Evolutionary conservation across 2,888 invertebrate genomes (phyloP).

Genomic region (Teinopalpus imperialis): DNA sequence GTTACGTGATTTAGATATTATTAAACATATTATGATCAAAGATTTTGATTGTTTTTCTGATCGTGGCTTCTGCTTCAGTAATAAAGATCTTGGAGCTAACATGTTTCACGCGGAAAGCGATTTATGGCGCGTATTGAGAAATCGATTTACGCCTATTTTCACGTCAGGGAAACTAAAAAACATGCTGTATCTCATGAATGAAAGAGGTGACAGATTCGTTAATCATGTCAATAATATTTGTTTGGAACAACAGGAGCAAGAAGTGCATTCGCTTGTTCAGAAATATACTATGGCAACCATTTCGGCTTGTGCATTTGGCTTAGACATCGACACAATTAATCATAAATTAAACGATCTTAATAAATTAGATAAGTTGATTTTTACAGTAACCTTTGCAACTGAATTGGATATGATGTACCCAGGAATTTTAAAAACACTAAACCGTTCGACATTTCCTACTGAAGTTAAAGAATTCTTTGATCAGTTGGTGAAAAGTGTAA

Average conservation of each 20-base stretch:
- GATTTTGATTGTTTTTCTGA: no score
- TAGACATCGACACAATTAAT: slow-evolving; percentile 37
- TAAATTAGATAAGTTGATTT: slow-evolving; percentile 12
- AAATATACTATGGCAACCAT: slow-evolving; percentile 46
- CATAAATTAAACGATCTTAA: slow-evolving; percentile 9
- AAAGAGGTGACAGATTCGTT: no score
- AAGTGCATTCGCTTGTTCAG: slow-evolving; percentile 40
- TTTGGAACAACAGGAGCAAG: slow-evolving; percentile 33
- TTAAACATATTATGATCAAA: no score
- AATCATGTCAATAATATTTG: no score
- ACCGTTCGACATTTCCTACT: slow-evolving; percentile 39
- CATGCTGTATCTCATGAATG: no score
- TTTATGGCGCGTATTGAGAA: no score
- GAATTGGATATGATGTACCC: slow-evolving; percentile 46
- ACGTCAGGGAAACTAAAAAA: no score
- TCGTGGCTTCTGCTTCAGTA: no score
- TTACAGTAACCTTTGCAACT: background rate
- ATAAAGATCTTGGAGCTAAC: no score
- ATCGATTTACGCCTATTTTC: no score
- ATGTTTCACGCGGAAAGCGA: no score
- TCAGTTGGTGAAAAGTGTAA: slow-evolving; percentile 37
- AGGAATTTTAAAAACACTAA: slow-evolving; percentile 42
- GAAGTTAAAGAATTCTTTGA: slow-evolving; percentile 38
- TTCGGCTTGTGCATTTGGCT: slow-evolving; percentile 40
- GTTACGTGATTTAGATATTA: no score